Evolutionary conservation across 2,888 invertebrate genomes (phyloP).

Genomic region (Octodonta nipae): DNA sequence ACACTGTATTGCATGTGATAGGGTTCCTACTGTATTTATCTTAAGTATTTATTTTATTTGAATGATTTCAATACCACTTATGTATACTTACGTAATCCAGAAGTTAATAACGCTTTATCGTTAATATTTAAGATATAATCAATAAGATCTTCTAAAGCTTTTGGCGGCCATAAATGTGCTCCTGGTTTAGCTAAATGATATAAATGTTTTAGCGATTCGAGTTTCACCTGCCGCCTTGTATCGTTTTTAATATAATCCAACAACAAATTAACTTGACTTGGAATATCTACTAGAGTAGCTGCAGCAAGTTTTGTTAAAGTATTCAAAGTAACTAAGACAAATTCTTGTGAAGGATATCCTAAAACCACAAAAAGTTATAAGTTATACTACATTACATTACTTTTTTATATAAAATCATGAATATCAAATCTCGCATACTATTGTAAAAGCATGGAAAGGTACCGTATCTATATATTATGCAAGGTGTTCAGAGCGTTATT

Average conservation of each 20-base stretch:
- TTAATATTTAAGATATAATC: slow-evolving; percentile 29
- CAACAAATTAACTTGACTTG: slow-evolving; percentile 62
- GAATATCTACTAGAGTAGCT: slow-evolving; percentile 79
- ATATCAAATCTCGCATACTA: neutral
- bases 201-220: slow-evolving; percentile 52
- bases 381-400: slow-evolving; percentile 1
- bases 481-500: neutral
- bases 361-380: slow-evolving; percentile 3
- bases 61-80: no score
- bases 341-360: slow-evolving; percentile 64
- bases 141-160: slow-evolving; percentile 32
- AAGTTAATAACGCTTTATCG: slow-evolving; percentile 25
- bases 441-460: no score
- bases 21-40: no score
- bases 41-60: no score
- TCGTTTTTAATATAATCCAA: slow-evolving; percentile 55
- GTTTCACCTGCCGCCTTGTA: slow-evolving; percentile 55
- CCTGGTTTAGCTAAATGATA: slow-evolving; percentile 57
- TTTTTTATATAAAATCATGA: neutral
- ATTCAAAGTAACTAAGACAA: slow-evolving; percentile 68
- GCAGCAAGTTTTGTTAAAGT: slow-evolving; percentile 80
- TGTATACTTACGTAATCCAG: slow-evolving; percentile 23
- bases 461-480: neutral
- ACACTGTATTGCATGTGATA: no score
- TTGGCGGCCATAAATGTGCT: slow-evolving; percentile 65